Evolutionary conservation across 2,888 invertebrate genomes (phyloP).

Genomic region (Amiota mariae): DNA sequence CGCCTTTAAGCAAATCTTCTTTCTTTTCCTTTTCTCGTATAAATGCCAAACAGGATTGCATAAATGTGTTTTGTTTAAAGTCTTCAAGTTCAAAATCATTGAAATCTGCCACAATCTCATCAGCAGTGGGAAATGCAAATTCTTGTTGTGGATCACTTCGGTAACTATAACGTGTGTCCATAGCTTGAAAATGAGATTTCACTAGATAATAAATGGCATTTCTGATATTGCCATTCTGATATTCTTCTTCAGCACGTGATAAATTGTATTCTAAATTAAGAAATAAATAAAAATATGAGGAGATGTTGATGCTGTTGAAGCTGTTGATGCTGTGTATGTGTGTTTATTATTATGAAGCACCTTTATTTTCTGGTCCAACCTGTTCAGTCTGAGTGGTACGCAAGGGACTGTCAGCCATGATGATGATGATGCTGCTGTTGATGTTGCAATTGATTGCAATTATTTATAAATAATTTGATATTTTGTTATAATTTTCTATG

Average conservation of each 20-base stretch:
- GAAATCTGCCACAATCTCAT: conserved; percentile 47
- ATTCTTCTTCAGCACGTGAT: conserved; percentile 65
- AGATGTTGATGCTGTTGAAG: not conserved
- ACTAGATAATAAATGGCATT: conserved; percentile 68
- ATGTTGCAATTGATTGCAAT: not conserved
- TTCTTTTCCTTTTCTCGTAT: conserved; percentile 34
- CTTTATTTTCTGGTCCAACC: conserved; percentile 63
- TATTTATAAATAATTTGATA: not conserved
- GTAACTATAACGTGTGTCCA: conserved; percentile 58
- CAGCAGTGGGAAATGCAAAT: not conserved
- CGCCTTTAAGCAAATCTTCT: not conserved
- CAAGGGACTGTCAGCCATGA: conserved; percentile 29
- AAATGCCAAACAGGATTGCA: conserved; percentile 53
- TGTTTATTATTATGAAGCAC: conserved; percentile 39
- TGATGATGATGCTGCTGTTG: not conserved
- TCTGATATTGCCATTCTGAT: conserved; percentile 55
- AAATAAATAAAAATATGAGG: not conserved
- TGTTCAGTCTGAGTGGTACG: conserved; percentile 35
- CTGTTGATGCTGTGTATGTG: not conserved
- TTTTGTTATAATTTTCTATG: not conserved
- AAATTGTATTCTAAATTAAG: conserved; percentile 52
- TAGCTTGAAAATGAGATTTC: conserved; percentile 60
- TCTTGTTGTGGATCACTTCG: conserved; percentile 33
- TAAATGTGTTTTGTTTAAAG: conserved; percentile 57
- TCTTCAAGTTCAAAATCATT: conserved; percentile 49